Conservation (phyloP, 2,797 vertebrate species). For the Pangasius larnaudii region DNA sequence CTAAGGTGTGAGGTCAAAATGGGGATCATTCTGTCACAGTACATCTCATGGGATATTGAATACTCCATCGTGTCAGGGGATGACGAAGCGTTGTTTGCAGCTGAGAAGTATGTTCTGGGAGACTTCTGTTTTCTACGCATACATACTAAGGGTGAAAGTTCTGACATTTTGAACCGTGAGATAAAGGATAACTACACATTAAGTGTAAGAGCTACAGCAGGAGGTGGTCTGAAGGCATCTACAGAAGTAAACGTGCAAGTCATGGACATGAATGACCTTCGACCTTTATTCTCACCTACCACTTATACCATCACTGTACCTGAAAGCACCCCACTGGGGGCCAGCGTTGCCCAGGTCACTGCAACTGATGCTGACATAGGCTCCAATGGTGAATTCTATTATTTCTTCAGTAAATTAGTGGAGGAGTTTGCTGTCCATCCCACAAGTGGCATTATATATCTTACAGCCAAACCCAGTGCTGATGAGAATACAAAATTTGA, state of each 20-base stretch:
- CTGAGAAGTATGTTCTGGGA: slow-evolving; percentile 88
- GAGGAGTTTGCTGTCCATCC: slow-evolving; percentile 93
- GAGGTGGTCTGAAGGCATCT: slow-evolving; percentile 80
- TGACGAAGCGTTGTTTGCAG: slow-evolving; percentile 90
- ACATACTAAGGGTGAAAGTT: slow-evolving; percentile 89
- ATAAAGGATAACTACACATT: slow-evolving; percentile 91
- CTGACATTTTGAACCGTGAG: slow-evolving; percentile 90
- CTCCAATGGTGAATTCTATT: slow-evolving; percentile 96
- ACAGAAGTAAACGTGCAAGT: slow-evolving; percentile 86
- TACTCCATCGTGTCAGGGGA: slow-evolving; percentile 91
- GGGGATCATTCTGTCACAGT: slow-evolving; percentile 82
- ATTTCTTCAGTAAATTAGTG: slow-evolving; percentile 89
- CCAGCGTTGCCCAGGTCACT: slow-evolving; percentile 87
- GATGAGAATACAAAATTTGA: slow-evolving; percentile 80
- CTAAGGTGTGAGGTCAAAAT: slow-evolving; percentile 87
- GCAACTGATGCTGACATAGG: slow-evolving; percentile 96
- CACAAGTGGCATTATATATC: slow-evolving; percentile 86
- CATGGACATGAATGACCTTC: slow-evolving; percentile 94
- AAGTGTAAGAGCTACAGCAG: slow-evolving; percentile 85
- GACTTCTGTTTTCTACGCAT: slow-evolving; percentile 96
- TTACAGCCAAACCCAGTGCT: slow-evolving; percentile 84
- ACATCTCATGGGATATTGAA: slow-evolving; percentile 81
- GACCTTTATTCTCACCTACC: slow-evolving; percentile 94
- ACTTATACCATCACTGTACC: slow-evolving; percentile 89
- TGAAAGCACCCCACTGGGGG: slow-evolving; percentile 87